Percentiles rank a stretch among this genome's conserved stretches.
phyloP scores from a whole-genome alignment of 2,113 vertebrate genomes.

The Erythrolamprus reginae region DNA sequence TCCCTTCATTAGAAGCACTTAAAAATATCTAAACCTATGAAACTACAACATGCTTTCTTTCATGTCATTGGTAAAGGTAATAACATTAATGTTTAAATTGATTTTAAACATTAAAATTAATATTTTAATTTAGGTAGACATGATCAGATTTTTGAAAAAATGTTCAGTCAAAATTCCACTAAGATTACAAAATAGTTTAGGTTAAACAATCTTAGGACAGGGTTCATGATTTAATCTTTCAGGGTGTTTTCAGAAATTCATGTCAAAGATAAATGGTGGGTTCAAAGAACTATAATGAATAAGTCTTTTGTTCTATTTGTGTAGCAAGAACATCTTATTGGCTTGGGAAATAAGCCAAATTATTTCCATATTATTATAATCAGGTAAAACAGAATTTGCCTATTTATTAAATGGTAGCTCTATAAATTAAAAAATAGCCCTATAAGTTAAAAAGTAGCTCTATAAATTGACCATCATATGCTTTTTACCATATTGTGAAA shows the following conservation, averaged over 20 bases:
- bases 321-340: background rate
- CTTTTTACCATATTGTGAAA: conserved; percentile 66
- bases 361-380: background rate
- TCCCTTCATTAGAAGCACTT: background rate
- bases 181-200: background rate
- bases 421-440: background rate
- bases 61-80: background rate
- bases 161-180: background rate
- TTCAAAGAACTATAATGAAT: background rate
- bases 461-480: background rate
- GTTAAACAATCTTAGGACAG: background rate
- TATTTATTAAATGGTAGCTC: background rate
- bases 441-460: background rate
- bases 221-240: background rate
- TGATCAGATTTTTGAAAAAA: background rate
- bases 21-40: background rate
- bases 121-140: background rate
- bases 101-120: too few relatives aligned
- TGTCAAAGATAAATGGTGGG: background rate
- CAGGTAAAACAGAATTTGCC: background rate
- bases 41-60: background rate
- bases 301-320: too few relatives aligned
- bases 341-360: background rate
- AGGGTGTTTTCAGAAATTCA: background rate
- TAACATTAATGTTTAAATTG: background rate